A percentile compares a stretch with the other conserved stretches of the same genome.
Evolutionary conservation across 2,113 vertebrate genomes (phyloP).

Genomic region (Etheostoma cragini): DNA sequence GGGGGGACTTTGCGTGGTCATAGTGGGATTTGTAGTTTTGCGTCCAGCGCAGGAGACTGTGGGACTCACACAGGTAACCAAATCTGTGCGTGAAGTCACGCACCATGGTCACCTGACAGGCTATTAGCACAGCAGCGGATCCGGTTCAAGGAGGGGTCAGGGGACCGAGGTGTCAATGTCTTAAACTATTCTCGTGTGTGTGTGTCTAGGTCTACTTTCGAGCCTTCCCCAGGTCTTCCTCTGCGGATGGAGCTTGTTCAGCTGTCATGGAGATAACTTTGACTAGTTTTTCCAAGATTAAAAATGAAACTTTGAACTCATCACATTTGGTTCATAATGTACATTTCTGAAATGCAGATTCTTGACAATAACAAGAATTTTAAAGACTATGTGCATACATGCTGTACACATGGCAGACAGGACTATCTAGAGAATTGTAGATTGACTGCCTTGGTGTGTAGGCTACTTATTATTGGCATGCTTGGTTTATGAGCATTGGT

Average conservation of each 20-base stretch:
- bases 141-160: conserved; percentile 42
- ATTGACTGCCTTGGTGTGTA: no score
- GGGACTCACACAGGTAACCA: conserved; percentile 28
- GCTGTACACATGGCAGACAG: background rate
- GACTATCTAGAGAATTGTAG: background rate
- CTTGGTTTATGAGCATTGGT: background rate
- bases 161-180: background rate
- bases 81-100: background rate
- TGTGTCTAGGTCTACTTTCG: background rate
- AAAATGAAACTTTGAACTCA: background rate
- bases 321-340: background rate
- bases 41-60: background rate
- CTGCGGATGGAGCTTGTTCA: background rate
- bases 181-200: background rate
- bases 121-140: background rate
- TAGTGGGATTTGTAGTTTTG: no score
- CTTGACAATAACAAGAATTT: background rate
- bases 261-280: no score
- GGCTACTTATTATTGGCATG: no score
- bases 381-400: background rate
- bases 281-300: background rate
- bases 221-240: background rate
- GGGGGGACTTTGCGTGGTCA: no score
- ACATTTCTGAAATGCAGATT: background rate
- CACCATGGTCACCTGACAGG: background rate